Evolutionary conservation across 1,140 invertebrate species (phyloP).

Genomic region (Gerris buenoi): DNA sequence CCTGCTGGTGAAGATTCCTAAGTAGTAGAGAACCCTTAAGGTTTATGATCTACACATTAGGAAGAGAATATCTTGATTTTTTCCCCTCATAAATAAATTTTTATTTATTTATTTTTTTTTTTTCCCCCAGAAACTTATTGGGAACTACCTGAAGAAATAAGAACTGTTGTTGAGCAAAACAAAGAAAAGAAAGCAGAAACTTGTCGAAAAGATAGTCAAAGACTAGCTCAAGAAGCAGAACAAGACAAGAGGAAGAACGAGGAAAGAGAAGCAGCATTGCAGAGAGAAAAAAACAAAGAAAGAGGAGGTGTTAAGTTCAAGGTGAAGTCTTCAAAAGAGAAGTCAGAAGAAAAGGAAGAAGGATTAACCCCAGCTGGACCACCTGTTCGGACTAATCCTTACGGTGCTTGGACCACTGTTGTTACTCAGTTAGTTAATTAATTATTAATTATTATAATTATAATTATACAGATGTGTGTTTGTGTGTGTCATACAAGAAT

Average conservation of each 20-base stretch:
- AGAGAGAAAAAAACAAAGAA: neutral
- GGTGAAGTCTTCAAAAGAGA: slow-evolving; percentile 27
- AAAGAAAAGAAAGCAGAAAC: too few relatives aligned
- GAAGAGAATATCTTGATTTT: too few relatives aligned
- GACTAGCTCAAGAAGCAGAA: slow-evolving; percentile 35
- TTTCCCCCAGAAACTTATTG: slow-evolving; percentile 42
- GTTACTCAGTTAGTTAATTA: slow-evolving; percentile 32
- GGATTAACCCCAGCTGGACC: slow-evolving; percentile 21
- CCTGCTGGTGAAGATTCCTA: too few relatives aligned
- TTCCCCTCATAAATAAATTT: too few relatives aligned
- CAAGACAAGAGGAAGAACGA: slow-evolving; percentile 18
- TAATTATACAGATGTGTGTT: neutral
- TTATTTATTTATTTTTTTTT: too few relatives aligned
- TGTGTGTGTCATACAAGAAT: neutral
- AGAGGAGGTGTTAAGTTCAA: slow-evolving; percentile 9
- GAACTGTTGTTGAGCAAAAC: slow-evolving; percentile 42
- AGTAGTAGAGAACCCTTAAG: too few relatives aligned
- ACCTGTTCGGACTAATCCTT: slow-evolving; percentile 37
- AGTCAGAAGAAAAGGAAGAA: slow-evolving; percentile 20
- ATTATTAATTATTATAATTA: neutral
- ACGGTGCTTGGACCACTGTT: slow-evolving; percentile 46
- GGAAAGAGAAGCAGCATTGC: neutral
- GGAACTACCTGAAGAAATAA: slow-evolving; percentile 44
- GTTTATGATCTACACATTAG: too few relatives aligned
- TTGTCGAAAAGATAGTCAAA: too few relatives aligned